Conservation (phyloP, 2,888 invertebrate species). For the Sinopyrophorus schimmeli region DNA sequence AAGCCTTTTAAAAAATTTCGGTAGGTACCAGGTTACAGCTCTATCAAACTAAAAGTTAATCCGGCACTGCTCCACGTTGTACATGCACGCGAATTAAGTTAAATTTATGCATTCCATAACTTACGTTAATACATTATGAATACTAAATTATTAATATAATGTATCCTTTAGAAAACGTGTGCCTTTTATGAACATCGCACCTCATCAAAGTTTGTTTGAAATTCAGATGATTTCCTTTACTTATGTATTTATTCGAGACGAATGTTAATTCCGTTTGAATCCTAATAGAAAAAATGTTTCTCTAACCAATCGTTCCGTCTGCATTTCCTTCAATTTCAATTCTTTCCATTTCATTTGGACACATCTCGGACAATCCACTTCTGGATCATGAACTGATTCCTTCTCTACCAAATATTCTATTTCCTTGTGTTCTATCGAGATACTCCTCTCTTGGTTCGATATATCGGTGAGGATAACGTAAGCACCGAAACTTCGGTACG, state of each 20-base stretch:
- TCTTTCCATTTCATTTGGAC: neutral
- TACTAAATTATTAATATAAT: slow-evolving; percentile 9
- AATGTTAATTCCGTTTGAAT: too few relatives aligned
- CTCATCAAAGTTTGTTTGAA: neutral
- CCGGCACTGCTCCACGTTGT: too few relatives aligned
- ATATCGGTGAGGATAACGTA: slow-evolving; percentile 9
- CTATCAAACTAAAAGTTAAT: too few relatives aligned
- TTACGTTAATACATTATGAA: slow-evolving; percentile 5
- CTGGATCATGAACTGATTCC: slow-evolving; percentile 1
- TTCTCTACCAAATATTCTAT: slow-evolving; percentile 2
- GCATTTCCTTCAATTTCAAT: neutral
- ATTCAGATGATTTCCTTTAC: slow-evolving; percentile 8
- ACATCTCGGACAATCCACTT: slow-evolving; percentile 9
- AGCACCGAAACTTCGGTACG: slow-evolving; percentile 10
- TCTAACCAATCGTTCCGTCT: neutral
- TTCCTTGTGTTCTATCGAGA: slow-evolving; percentile 9
- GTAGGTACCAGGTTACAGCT: too few relatives aligned
- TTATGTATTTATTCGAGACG: too few relatives aligned
- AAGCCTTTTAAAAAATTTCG: too few relatives aligned
- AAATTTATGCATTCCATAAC: slow-evolving; percentile 8
- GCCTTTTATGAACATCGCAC: slow-evolving; percentile 6
- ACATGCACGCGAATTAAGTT: slow-evolving; percentile 5
- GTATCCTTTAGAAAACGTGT: slow-evolving; percentile 7
- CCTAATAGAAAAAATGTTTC: too few relatives aligned
- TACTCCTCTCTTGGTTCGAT: slow-evolving; percentile 11